A percentile compares a stretch with the other conserved stretches of the same genome.
Conservation (phyloP, 2,797 vertebrate species). For the Phrynocephalus vlangalii region DNA sequence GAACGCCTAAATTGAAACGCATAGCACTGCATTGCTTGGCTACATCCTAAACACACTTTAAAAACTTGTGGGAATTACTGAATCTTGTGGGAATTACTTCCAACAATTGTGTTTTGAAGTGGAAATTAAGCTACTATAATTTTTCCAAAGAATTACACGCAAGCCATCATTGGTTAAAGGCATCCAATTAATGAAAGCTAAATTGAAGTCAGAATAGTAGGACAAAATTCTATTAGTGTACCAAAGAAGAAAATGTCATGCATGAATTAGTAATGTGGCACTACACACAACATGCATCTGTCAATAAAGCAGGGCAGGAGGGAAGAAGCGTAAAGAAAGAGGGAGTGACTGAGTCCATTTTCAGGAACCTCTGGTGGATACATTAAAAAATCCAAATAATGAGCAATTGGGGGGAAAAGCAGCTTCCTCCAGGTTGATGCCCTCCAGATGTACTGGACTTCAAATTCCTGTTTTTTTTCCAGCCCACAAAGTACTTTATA, state of each 20-base stretch:
- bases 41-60: neutral
- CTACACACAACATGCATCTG: neutral
- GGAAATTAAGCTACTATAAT: conserved; percentile 2
- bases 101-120: conserved; percentile 31
- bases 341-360: too few species aligned
- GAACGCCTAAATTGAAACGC: conserved; percentile 18
- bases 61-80: neutral
- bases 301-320: too few species aligned
- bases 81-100: neutral
- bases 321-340: too few species aligned
- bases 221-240: conserved; percentile 56
- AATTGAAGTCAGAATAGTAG: conserved; percentile 8
- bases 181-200: conserved; percentile 8
- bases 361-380: too few species aligned
- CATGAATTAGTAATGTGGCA: neutral
- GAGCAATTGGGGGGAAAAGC: too few species aligned
- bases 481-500: too few species aligned
- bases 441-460: too few species aligned
- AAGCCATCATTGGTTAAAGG: conserved; percentile 20
- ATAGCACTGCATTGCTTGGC: neutral
- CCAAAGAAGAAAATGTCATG: conserved; percentile 17
- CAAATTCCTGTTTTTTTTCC: too few species aligned
- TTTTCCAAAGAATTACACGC: conserved; percentile 26
- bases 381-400: too few species aligned
- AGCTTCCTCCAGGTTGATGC: too few species aligned